phyloP scores from a whole-genome alignment of 2,888 invertebrate genomes.

The Peribatodes rhomboidaria region DNA sequence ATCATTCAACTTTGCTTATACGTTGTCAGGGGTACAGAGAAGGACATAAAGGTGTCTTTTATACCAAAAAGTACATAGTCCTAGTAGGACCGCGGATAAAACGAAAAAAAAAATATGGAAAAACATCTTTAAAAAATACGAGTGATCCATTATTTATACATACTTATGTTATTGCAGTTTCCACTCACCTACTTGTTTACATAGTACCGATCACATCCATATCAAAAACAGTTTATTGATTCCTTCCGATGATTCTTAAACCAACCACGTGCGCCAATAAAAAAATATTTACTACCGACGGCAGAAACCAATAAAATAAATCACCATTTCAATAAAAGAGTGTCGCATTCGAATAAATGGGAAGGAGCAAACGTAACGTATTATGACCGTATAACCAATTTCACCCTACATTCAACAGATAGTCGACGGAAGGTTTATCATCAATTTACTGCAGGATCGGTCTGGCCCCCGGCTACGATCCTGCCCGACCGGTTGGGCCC shows the following conservation, averaged over 20 bases:
- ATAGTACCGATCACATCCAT: neutral
- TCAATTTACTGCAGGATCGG: slow-evolving; percentile 63
- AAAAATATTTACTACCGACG: slow-evolving; percentile 27
- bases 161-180: neutral
- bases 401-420: slow-evolving; percentile 69
- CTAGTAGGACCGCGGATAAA: too few relatives aligned
- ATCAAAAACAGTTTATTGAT: slow-evolving; percentile 22
- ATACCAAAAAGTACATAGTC: too few relatives aligned
- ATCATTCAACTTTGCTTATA: too few relatives aligned
- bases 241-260: slow-evolving; percentile 19
- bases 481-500: slow-evolving; percentile 48
- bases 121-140: too few relatives aligned
- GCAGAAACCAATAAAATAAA: slow-evolving; percentile 37
- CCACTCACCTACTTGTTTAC: neutral
- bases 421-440: slow-evolving; percentile 65
- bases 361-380: slow-evolving; percentile 36
- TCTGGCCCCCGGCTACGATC: slow-evolving; percentile 45
- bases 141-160: too few relatives aligned
- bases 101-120: too few relatives aligned
- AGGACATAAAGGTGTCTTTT: too few relatives aligned
- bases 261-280: slow-evolving; percentile 28
- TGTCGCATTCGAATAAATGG: slow-evolving; percentile 31
- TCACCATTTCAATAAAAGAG: slow-evolving; percentile 30
- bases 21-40: too few relatives aligned
- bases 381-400: slow-evolving; percentile 49